Evolutionary conservation across 2,888 invertebrate species (phyloP), one percentile per base, ranked within the genome.

Genomic region (Koerneria pararmatus): DNA sequence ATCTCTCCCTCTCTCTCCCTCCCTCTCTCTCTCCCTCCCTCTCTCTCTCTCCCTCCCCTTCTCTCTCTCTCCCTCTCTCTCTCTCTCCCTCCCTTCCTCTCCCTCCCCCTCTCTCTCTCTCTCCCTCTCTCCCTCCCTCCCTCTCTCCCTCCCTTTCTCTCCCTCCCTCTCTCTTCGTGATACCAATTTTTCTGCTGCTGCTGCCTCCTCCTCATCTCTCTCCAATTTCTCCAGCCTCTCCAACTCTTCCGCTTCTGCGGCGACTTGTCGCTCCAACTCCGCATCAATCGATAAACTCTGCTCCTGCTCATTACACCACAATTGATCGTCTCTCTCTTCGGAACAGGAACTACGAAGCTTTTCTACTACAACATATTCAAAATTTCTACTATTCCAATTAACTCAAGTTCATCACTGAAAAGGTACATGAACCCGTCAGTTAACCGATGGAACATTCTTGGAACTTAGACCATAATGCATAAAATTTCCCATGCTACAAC

Each of bases 251-350:
- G 83, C 84, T 72, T 79, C 84, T n/a, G 82, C 78, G 4, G 82
- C 84, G 69, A 80, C 83, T 51, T 75, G 77, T 29, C 74, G 51
- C 27, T 82, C 80, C 49, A 82, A 72, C 68, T 83, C 79, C 1
- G 71, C 76, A 56, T 80, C 84, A 29, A 83, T 79, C 34, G 83
- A 90, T 80, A 76, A 91, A 84, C 6, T 89, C 90, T 84, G 76
- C 82, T 85, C 80, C 85, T 85, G 67, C 34, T 37, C n/a, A n/a
- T n/a, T n/a, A n/a, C n/a, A n/a, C n/a, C n/a, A n/a, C n/a, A n/a
- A n/a, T n/a, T n/a, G n/a, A n/a, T n/a, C n/a, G n/a, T n/a, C n/a
- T n/a, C n/a, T n/a, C n/a, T n/a, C n/a, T n/a, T n/a, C n/a, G n/a
- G n/a, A n/a, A n/a, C n/a, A n/a, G n/a, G n/a, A n/a, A n/a, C n/a